Base-by-base conservation (phyloP, 2,888 invertebrate species). In the Sisyra terminalis region DNA sequence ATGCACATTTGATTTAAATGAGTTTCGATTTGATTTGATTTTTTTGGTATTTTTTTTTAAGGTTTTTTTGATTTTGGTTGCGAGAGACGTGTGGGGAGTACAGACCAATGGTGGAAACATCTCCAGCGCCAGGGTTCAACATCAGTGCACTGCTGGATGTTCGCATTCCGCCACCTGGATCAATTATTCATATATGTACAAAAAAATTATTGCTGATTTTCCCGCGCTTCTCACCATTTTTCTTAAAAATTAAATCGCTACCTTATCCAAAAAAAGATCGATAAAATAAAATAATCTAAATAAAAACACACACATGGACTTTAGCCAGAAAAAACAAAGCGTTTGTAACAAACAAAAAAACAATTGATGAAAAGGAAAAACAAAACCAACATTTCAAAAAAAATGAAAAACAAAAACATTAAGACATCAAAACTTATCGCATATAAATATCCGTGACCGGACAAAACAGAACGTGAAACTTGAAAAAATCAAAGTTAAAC, bases 131-230 rank as follows among this genome's bases (percentile, higher is more conserved):
- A 62, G 69, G 71, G 62, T 70, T 69, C 69, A 73, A 71, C 67
- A 69, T 69, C 68, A 73, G 71, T 64, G 73, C 73, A 69, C 73
- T 73, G 66, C 71, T 67, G 58, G 74, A 73, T 61, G 69, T 71
- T 71, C 70, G 71, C 73, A 75, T 73, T 64, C 70, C 68, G 64
- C 70, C 67, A 56, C 61, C 61, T 63, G 57, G 35, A 31, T 42
- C 17, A 44, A 40, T 46, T 13, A 40, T 40, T 32, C 6, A 32
- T 32, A 32, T 32, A 32, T 6, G n/a, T 9, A 29, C 30, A 29
- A 9, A 29, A 9, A 29, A 8, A 29, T 7, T 29, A 29, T n/a
- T 7, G 30, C 30, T 9, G 8, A 29, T 9, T 9, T 9, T 29
- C 8, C 30, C n/a, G 30, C n/a, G 30, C 30, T 29, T 29, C 8